Evolutionary conservation across 2,888 invertebrate genomes (phyloP).

Genomic region (Nomada lathburiana): DNA sequence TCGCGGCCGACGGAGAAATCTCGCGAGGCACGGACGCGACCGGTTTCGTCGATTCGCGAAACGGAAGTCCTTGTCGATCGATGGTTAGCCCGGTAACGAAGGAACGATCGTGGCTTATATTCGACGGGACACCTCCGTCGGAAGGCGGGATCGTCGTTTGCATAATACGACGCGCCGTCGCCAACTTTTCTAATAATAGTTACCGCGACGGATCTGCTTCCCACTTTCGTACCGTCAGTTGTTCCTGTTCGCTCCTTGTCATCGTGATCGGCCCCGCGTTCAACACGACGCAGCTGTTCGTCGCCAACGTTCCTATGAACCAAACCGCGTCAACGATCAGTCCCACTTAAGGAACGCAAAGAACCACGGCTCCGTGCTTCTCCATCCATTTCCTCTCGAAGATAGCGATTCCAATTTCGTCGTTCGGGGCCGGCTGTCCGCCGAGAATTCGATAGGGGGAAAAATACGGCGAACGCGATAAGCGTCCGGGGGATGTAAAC

Average conservation of each 20-base stretch:
- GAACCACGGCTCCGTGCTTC: neutral
- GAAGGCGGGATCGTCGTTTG: constrained; percentile 64
- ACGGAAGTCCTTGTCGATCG: constrained; percentile 1
- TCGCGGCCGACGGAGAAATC: neutral
- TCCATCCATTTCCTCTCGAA: neutral
- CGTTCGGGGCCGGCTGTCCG: neutral
- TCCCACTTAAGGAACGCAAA: neutral
- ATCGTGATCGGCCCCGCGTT: neutral
- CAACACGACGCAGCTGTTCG: neutral
- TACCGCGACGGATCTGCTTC: constrained; percentile 56
- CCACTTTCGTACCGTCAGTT: neutral
- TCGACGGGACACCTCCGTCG: neutral
- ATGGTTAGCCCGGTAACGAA: constrained; percentile 9
- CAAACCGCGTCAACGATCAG: constrained; percentile 10
- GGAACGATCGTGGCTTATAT: neutral
- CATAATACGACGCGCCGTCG: constrained; percentile 69
- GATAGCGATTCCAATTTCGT: neutral
- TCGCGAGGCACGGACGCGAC: no score
- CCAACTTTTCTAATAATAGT: constrained; percentile 78
- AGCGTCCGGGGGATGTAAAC: constrained; percentile 28
- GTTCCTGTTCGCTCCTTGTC: constrained; percentile 16
- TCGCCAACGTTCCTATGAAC: neutral
- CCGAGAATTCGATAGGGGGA: constrained; percentile 11
- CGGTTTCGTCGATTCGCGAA: no score
- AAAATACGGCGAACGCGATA: constrained; percentile 33